Base-by-base conservation (phyloP, 2,888 invertebrate species). In the Cephus pulcher region DNA sequence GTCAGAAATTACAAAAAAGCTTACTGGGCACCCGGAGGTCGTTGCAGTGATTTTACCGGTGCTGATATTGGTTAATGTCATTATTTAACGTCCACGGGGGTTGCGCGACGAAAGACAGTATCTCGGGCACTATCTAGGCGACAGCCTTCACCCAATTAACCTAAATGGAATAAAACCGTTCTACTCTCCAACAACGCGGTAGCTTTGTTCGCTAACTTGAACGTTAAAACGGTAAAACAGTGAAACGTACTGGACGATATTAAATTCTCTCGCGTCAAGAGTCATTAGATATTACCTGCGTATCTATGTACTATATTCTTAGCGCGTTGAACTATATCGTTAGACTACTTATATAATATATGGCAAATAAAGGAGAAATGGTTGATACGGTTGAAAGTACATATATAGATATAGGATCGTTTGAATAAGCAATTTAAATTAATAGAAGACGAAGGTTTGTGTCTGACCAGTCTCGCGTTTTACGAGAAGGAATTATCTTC, bases 81-180 rank as follows among this genome's bases (percentile, higher is more conserved):
- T 56, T 56, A 56, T 56, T 56, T 56, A 56, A 56, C 23, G 56
- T 56, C 23, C 56, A 56, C 56, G 15, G 23, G 56, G 23, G 56
- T 56, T 9, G 56, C 56, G 56, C 56, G 56, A 56, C 56, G 56
- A 56, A 9, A 56, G 56, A 56, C 56, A 56, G 56, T 56, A 56
- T 56, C 56, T 56, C 56, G 23, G 23, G 56, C 23, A 56, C 56
- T 56, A 56, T 56, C 56, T 56, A 23, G 56, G 9, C 56, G 23
- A 56, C 56, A 56, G 23, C 56, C 33, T 69, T 77, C 74, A 77
- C 34, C 77, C 77, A 75, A 77, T 77, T 77, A 77, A 77, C 77
- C 74, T 74, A 75, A 77, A 77, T 74, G 77, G 73, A 75, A 77
- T 74, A 74, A 77, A 74, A 75, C 77, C 69, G 37, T 69, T 37